These are phyloP conservation scores for Plagodis dolabraria DNA, from an alignment of 2,888 invertebrate genomes.

Conservation along the genomic window DNA sequence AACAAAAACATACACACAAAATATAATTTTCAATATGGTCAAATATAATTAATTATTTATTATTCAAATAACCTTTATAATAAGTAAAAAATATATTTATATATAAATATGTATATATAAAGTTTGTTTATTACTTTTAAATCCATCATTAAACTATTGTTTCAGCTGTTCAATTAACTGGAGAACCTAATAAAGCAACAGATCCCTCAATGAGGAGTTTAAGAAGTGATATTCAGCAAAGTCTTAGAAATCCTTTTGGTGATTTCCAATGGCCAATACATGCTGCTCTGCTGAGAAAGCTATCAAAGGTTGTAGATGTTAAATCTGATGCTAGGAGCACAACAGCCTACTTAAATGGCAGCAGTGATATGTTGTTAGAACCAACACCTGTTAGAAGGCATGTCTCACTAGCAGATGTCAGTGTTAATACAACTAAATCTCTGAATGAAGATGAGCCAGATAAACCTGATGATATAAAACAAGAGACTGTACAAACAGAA, in stretches of 20 bases:
- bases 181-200: slow-evolving; percentile 76
- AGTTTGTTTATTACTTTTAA: too few species aligned
- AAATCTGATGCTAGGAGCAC: slow-evolving; percentile 66
- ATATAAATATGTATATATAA: too few species aligned
- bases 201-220: slow-evolving; percentile 78
- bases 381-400: slow-evolving; percentile 53
- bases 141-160: slow-evolving; percentile 20
- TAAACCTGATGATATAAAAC: slow-evolving; percentile 42
- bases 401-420: slow-evolving; percentile 73
- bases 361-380: slow-evolving; percentile 59
- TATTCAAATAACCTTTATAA: too few species aligned
- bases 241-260: slow-evolving; percentile 55
- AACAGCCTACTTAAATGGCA: slow-evolving; percentile 71
- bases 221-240: slow-evolving; percentile 70
- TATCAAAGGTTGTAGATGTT: slow-evolving; percentile 77
- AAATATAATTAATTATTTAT: too few species aligned
- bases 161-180: slow-evolving; percentile 73
- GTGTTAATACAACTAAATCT: slow-evolving; percentile 74
- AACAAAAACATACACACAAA: too few species aligned
- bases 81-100: too few species aligned
- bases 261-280: slow-evolving; percentile 74
- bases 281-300: slow-evolving; percentile 71
- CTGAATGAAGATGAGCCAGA: slow-evolving; percentile 60
- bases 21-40: too few species aligned
- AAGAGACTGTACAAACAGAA: slow-evolving; percentile 35